Evolutionary conservation across 2,797 vertebrate genomes (phyloP).

Genomic region (Emydoidea blandingii): DNA sequence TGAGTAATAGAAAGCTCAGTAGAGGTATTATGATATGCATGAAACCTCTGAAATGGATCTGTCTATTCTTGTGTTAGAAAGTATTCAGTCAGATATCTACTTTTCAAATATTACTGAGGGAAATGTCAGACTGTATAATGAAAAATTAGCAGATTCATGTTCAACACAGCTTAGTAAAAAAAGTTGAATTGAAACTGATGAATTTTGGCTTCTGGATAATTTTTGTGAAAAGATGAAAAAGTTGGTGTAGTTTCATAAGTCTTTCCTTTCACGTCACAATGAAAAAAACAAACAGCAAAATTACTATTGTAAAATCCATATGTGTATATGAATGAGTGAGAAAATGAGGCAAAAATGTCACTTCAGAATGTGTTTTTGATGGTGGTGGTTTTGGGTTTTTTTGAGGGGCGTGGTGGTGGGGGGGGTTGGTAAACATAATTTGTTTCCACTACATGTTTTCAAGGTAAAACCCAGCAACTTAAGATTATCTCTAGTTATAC

Average conservation of each 20-base stretch:
- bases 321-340: neutral
- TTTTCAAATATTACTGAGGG: neutral
- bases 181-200: neutral
- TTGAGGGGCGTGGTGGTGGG: neutral
- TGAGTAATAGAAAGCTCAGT: neutral
- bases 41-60: slow-evolving; percentile 27
- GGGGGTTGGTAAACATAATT: neutral
- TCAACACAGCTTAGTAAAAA: neutral
- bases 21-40: neutral
- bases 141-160: neutral
- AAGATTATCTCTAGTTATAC: neutral
- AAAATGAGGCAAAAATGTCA: neutral
- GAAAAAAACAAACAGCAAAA: neutral
- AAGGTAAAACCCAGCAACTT: neutral
- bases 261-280: neutral
- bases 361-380: neutral
- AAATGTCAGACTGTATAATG: neutral
- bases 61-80: neutral
- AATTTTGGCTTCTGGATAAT: slow-evolving; percentile 23
- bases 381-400: too few relatives aligned
- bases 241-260: neutral
- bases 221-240: neutral
- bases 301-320: neutral
- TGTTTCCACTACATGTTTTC: neutral
- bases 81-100: neutral